Percentiles rank a stretch among this genome's conserved stretches.
Evolutionary conservation across 2,113 vertebrate species (phyloP).

Genomic region (Mesocricetus auratus): DNA sequence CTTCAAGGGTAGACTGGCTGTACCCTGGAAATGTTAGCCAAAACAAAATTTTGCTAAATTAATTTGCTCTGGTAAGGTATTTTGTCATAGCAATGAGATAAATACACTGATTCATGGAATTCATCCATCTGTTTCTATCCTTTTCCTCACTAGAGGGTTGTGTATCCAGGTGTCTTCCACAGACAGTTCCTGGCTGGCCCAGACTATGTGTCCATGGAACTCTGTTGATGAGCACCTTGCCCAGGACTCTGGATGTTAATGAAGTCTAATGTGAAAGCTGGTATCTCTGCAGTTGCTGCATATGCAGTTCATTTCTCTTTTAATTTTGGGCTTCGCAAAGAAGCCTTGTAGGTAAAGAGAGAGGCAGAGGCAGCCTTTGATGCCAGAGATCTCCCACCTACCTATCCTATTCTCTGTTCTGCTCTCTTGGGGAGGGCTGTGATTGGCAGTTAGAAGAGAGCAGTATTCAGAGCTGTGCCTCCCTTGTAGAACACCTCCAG

Average conservation of each 20-base stretch:
- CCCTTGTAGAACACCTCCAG: neutral
- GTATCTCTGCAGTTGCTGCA: neutral
- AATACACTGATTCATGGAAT: neutral
- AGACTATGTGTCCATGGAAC: neutral
- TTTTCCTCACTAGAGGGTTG: neutral
- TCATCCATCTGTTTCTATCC: neutral
- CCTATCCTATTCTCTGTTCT: neutral
- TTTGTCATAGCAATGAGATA: neutral
- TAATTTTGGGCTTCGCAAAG: neutral
- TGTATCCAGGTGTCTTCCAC: neutral
- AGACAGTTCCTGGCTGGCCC: neutral
- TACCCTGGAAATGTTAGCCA: neutral
- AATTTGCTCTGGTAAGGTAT: neutral
- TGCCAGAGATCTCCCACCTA: constrained; percentile 2
- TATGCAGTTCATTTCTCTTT: constrained; percentile 8
- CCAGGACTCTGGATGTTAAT: neutral
- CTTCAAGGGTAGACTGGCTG: neutral
- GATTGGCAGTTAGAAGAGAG: constrained; percentile 21
- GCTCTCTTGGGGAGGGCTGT: neutral
- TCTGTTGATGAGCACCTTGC: neutral
- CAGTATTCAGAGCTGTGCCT: neutral
- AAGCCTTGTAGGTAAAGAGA: neutral
- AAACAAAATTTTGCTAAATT: neutral
- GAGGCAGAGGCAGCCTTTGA: constrained; percentile 28
- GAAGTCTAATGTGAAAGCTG: neutral